Percentiles rank a stretch among this genome's conserved stretches.
Evolutionary conservation across 2,888 invertebrate genomes (phyloP).

Genomic region (Lasioglossum malachurum): DNA sequence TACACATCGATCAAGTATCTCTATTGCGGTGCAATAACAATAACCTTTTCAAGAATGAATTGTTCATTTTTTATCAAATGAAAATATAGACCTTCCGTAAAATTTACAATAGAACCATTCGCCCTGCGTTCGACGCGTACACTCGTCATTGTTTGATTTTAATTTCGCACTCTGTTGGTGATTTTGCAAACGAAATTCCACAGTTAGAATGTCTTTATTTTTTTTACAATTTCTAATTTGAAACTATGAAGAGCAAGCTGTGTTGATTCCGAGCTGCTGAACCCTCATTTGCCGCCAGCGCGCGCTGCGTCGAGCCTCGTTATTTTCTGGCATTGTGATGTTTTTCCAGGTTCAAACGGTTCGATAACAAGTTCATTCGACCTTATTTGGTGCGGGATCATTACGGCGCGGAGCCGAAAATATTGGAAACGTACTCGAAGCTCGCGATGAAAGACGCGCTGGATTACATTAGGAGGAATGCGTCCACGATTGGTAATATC

Average conservation of each 20-base stretch:
- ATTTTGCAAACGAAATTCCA: too few species aligned
- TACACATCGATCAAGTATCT: too few species aligned
- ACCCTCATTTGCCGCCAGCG: neutral
- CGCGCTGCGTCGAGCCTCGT: neutral
- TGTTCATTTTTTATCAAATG: too few species aligned
- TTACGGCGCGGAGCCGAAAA: slow-evolving; percentile 96
- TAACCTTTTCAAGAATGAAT: too few species aligned
- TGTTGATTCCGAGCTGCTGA: neutral
- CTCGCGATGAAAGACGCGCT: slow-evolving; percentile 97
- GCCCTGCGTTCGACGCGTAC: too few species aligned
- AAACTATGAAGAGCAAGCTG: neutral
- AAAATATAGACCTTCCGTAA: too few species aligned
- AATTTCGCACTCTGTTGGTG: too few species aligned
- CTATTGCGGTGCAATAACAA: too few species aligned
- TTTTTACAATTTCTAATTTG: too few species aligned
- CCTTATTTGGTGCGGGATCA: slow-evolving; percentile 94
- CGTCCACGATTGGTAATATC: slow-evolving; percentile 94
- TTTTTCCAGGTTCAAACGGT: slow-evolving; percentile 92
- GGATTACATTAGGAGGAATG: slow-evolving; percentile 95
- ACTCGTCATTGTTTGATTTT: too few species aligned
- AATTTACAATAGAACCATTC: too few species aligned
- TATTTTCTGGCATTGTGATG: neutral
- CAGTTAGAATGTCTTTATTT: too few species aligned
- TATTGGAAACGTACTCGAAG: slow-evolving; percentile 97
- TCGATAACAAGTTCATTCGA: slow-evolving; percentile 97